Evolutionary conservation across 2,888 invertebrate genomes (phyloP), one percentile per base, ranked within the genome.

Genomic region (Diploptera punctata): DNA sequence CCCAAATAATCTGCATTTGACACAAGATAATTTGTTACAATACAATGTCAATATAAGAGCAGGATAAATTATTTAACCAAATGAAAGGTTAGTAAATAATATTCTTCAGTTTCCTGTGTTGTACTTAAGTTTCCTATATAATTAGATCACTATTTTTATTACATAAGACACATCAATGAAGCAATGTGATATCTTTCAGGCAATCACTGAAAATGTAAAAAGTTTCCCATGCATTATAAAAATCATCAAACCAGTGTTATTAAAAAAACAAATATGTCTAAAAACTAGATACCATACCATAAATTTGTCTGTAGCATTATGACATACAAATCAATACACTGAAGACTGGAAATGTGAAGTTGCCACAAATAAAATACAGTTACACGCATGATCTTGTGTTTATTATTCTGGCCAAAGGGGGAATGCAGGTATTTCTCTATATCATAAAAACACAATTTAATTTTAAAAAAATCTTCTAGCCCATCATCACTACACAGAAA

Each of bases 161-260:
- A 44, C 38, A 65, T n/a, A 44, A 65, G 44, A 65, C 65, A 65
- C 47, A 65, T 26, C 29, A 52, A 62, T 62, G 72, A 62, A 72
- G 72, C 69, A 73, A 70, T 70, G 69, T 70, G 73, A 62, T 73
- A 73, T 65, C 47, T 54, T 21, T 33, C 70, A 67, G 70, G 67
- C 73, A 67, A 73, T 67, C 73, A 70, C 49, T 52, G 65, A 49
- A 65, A n/a, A 52, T 70, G 33, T 49, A 31, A 18, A 26, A n/a
- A 38, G 49, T 47, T 31, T 7, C 18, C 9, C 52, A 24, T 49
- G 49, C 70, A 65, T 65, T 13, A n/a, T n/a, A 31, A 57, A 57
- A 19, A 13, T n/a, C 26, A 24, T 57, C 43, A 65, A 65, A 44
- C 24, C 24, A n/a, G 26, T 65, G 65, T 26, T 65, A 21, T 44